phyloP scores from a whole-genome alignment of 2,113 vertebrate genomes.

The Camelus dromedarius region DNA sequence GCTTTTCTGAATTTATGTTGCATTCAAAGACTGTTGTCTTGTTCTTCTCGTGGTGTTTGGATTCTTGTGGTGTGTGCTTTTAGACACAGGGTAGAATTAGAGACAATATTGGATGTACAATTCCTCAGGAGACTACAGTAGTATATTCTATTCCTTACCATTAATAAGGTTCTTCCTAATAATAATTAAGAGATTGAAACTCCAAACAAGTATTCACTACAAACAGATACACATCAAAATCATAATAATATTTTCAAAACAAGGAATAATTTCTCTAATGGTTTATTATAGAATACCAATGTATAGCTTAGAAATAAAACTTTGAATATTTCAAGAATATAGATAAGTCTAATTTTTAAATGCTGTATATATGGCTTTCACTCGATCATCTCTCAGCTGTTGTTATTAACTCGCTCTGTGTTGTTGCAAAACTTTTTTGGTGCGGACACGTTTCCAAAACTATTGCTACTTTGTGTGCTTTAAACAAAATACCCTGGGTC shows the following conservation, averaged over 20 bases:
- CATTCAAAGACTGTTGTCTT: slow-evolving; percentile 93
- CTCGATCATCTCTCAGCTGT: slow-evolving; percentile 91
- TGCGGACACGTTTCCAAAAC: slow-evolving; percentile 93
- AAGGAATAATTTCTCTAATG: slow-evolving; percentile 97
- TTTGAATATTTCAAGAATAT: slow-evolving; percentile 96
- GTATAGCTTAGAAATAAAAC: slow-evolving; percentile 98
- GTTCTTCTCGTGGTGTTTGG: slow-evolving; percentile 95
- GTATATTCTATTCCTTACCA: slow-evolving; percentile 92
- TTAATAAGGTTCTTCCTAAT: slow-evolving; percentile 94
- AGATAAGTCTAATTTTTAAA: slow-evolving; percentile 96
- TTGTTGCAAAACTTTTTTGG: slow-evolving; percentile 93
- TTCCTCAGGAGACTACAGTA: slow-evolving; percentile 95
- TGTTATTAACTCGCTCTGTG: slow-evolving; percentile 94
- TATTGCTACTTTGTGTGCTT: slow-evolving; percentile 94
- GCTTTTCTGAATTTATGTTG: slow-evolving; percentile 92
- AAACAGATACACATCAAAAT: slow-evolving; percentile 93
- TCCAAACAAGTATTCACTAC: slow-evolving; percentile 92
- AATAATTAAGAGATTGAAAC: slow-evolving; percentile 93
- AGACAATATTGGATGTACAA: slow-evolving; percentile 96
- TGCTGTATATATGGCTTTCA: slow-evolving; percentile 98
- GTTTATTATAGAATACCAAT: slow-evolving; percentile 98
- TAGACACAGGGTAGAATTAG: slow-evolving; percentile 97
- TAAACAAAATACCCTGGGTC: slow-evolving; percentile 90
- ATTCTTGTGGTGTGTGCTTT: slow-evolving; percentile 95
- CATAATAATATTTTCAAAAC: slow-evolving; percentile 97